These are phyloP conservation scores for Alcedo atthis DNA, from an alignment of 2,797 vertebrate species.

Conservation along the genomic window DNA sequence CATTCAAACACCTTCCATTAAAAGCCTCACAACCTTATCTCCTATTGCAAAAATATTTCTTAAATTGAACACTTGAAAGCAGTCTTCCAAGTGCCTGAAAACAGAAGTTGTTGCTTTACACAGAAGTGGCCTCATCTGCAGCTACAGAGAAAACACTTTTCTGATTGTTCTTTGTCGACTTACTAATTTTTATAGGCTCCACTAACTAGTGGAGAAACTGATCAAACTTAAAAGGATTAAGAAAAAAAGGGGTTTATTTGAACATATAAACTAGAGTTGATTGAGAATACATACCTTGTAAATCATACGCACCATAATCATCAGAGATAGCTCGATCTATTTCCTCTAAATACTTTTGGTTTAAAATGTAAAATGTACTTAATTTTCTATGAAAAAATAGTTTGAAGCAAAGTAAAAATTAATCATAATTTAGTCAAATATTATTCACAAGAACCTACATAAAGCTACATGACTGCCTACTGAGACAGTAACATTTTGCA, in stretches of 20 bases:
- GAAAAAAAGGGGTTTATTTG: background rate
- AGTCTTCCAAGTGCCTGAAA: background rate
- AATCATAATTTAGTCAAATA: background rate
- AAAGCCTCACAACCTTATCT: background rate
- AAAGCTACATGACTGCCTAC: background rate
- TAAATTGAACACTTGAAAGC: background rate
- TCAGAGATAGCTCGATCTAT: background rate
- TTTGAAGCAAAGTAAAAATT: background rate
- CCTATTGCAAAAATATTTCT: background rate
- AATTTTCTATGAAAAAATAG: background rate
- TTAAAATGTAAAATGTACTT: background rate
- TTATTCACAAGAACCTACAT: background rate
- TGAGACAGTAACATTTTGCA: background rate
- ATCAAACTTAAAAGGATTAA: background rate
- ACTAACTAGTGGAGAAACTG: background rate
- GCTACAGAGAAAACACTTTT: background rate
- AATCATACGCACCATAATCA: background rate
- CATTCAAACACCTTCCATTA: background rate
- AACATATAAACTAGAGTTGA: background rate
- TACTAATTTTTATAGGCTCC: background rate
- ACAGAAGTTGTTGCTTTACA: background rate
- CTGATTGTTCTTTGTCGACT: background rate
- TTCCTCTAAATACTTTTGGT: background rate
- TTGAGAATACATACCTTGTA: background rate
- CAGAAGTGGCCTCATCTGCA: background rate